These are phyloP conservation scores for Heliconius congener DNA, from an alignment of 1,140 invertebrate genomes.

Conservation along the genomic window DNA sequence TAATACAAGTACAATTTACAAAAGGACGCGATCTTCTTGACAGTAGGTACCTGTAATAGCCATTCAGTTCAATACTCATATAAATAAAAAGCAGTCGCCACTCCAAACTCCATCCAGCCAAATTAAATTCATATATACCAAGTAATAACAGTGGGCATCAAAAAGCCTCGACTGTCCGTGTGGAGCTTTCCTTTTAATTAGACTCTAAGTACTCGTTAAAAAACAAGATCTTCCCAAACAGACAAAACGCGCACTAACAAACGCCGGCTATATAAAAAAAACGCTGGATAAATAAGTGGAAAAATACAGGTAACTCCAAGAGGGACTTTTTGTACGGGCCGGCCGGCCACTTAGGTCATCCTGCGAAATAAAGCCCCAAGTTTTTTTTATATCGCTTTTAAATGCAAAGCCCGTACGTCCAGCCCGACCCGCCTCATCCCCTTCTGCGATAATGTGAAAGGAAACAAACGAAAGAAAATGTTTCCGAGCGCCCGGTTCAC, in stretches of 20 bases:
- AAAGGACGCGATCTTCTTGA: slow-evolving; percentile 38
- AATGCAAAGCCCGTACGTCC: slow-evolving; percentile 75
- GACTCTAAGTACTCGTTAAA: slow-evolving; percentile 81
- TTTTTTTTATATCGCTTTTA: slow-evolving; percentile 80
- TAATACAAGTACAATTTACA: slow-evolving; percentile 26
- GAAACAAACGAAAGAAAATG: slow-evolving; percentile 81
- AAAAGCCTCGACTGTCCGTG: slow-evolving; percentile 78
- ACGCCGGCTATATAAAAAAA: slow-evolving; percentile 76
- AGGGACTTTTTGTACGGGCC: slow-evolving; percentile 77
- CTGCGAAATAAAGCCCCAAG: slow-evolving; percentile 77
- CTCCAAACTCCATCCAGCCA: slow-evolving; percentile 72
- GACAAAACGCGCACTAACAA: slow-evolving; percentile 77
- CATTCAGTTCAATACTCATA: slow-evolving; percentile 49
- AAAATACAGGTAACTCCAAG: slow-evolving; percentile 80
- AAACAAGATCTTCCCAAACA: slow-evolving; percentile 78
- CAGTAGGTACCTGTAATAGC: slow-evolving; percentile 37
- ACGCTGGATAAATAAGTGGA: slow-evolving; percentile 80
- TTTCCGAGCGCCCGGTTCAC: slow-evolving; percentile 72
- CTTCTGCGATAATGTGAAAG: slow-evolving; percentile 76
- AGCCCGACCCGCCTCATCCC: slow-evolving; percentile 69
- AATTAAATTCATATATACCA: slow-evolving; percentile 78
- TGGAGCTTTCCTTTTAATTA: slow-evolving; percentile 81
- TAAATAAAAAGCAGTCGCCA: slow-evolving; percentile 62
- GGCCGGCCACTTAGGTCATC: slow-evolving; percentile 80
- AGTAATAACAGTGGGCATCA: slow-evolving; percentile 77